Base-by-base conservation (phyloP, 2,113 vertebrate species). In the Irena cyanogastra region DNA sequence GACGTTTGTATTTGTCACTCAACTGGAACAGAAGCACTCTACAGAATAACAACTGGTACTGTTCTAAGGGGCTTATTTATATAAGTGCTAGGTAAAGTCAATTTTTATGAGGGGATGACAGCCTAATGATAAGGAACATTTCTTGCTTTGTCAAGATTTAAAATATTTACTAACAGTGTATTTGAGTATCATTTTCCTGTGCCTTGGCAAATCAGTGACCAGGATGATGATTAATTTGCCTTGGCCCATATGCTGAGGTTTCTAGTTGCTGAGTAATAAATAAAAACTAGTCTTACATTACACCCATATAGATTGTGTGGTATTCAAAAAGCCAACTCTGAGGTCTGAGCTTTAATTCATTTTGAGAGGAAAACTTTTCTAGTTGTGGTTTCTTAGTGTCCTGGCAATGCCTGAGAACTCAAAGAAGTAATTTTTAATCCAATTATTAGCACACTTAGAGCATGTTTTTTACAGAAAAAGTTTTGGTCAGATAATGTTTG, bases 341-440 rank as follows among this genome's bases (percentile, higher is more conserved):
- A 93, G 72, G 39, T 45, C 50, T 44, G 44, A 89, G 66, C 72
- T 68, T 74, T 60, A 82, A 88, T 68, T 95, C n/a, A 79, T 95
- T 95, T 92, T 12, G 45, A 82, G 42, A 93, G 23, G 37, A 42
- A 52, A 84, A 91, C 82, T 90, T 94, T 93, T 86, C 44, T 68
- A 89, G 26, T 37, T 72, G 37, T 77, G 53, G 22, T 89, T 91
- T 86, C 74, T 68, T 91, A 60, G 35, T 96, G 95, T 94, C 79
- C 88, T 93, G 89, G 60, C 64, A 96, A 92, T 2, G 2, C 92
- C 41, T 42, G 35, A 79, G 61, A 94, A 71, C 63, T 93, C 52
- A 23, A 30, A 39, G n/a, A 82, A 88, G 60, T 90, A 31, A 31
- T 83, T 74, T 88, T 63, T 76, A 69, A 49, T 94, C 75, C 93